phyloP scores from a whole-genome alignment of 2,797 vertebrate genomes.

The Phoxinus dragarum region DNA sequence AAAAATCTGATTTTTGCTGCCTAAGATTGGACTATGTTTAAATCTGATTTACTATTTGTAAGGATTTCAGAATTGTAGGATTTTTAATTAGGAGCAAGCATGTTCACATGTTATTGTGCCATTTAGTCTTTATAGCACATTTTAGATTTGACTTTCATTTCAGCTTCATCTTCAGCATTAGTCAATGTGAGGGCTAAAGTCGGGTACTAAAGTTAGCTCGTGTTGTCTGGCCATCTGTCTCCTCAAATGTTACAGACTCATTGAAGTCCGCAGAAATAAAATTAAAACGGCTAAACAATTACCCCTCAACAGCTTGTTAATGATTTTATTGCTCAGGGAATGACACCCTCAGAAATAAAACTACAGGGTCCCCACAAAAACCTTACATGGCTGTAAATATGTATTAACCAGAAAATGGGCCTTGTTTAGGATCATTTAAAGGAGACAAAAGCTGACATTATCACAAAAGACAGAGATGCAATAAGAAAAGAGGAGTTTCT shows the following conservation, averaged over 20 bases:
- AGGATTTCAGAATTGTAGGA: neutral
- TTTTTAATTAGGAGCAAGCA: neutral
- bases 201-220: slow-evolving; percentile 67
- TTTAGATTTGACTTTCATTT: neutral
- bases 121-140: neutral
- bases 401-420: slow-evolving; percentile 94
- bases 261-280: slow-evolving; percentile 73
- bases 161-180: neutral
- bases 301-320: slow-evolving; percentile 85
- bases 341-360: slow-evolving; percentile 87
- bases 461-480: slow-evolving; percentile 82
- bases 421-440: slow-evolving; percentile 89
- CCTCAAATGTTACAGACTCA: slow-evolving; percentile 73
- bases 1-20: neutral
- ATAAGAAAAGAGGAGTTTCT: slow-evolving; percentile 88
- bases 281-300: slow-evolving; percentile 79
- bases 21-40: neutral
- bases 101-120: neutral
- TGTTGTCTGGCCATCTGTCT: slow-evolving; percentile 81
- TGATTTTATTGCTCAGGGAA: slow-evolving; percentile 89
- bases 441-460: slow-evolving; percentile 82
- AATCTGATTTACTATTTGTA: neutral
- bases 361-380: slow-evolving; percentile 87
- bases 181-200: slow-evolving; percentile 62
- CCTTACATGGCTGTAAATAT: slow-evolving; percentile 90